Evolutionary conservation across 1,140 invertebrate species (phyloP), one percentile per base, ranked within the genome.

Genomic region (Tachypleus tridentatus): DNA sequence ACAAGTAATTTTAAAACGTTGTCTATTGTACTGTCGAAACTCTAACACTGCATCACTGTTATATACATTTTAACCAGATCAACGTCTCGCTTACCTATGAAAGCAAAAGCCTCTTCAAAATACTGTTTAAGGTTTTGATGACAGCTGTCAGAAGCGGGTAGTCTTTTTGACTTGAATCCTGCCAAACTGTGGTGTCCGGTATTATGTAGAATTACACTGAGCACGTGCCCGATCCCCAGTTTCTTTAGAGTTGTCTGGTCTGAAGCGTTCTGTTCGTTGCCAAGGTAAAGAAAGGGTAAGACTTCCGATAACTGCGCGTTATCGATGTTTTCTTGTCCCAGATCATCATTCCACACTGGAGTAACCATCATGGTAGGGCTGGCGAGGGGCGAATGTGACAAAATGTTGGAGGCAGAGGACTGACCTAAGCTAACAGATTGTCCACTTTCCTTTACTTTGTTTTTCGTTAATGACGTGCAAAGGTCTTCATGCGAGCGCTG

Each of bases 111-210:
- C 75, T 92, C 88, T 73, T 92, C 87, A 78, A 93, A 94, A 81
- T 92, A 93, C 80, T 93, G 90, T 72, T 88, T 88, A 10, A 93
- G 84, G 77, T 94, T 93, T 75, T 93, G 90, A 72, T 91, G 87
- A 8, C 87, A 85, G 57, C 86, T 89, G 79, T 94, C 91, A 49
- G 84, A 82, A 57, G 89, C 90, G 47, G 89, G 88, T 71, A 93
- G 84, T 74, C 89, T 84, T 75, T 88, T 87, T 76, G 90, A 90
- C 57, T 82, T 83, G 72, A 92, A 85, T 48, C 86, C 87, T 69
- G 74, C 78, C 69, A 82, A 78, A 76, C 86, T 82, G 77, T 84
- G 84, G 74, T 85, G 84, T 50, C 82, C 84, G 52, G 87, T 86
- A 70, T 87, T 75, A 73, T 90, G 86, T 71, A 86, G 84, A 69